These are phyloP conservation scores for Bellardia bayeri DNA, from an alignment of 2,888 invertebrate genomes.

Conservation along the genomic window DNA sequence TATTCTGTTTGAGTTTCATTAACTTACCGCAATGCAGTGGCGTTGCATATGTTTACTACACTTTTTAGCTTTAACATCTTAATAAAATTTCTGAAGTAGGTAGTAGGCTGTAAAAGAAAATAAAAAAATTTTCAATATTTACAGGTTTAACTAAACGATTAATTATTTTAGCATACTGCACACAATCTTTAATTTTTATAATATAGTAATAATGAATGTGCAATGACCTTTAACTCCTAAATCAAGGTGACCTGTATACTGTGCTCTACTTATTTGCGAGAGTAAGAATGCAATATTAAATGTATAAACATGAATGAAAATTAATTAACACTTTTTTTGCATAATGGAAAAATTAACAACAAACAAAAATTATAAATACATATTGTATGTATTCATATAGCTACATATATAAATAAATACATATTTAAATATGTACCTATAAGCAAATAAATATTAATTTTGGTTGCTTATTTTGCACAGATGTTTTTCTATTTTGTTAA, in stretches of 20 bases:
- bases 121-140: neutral
- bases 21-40: constrained; percentile 75
- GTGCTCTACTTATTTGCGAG: constrained; percentile 4
- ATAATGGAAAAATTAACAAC: constrained; percentile 1
- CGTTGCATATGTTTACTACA: constrained; percentile 69
- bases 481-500: constrained; percentile 44
- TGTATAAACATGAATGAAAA: no score
- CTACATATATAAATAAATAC: neutral
- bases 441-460: neutral
- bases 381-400: neutral
- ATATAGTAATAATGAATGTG: no score
- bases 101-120: constrained; percentile 53
- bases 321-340: no score
- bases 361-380: neutral
- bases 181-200: no score
- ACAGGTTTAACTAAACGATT: neutral
- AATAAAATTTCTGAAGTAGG: constrained; percentile 21
- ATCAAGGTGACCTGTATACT: constrained; percentile 55
- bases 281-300: no score
- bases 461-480: neutral
- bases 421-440: neutral
- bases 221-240: constrained; percentile 42
- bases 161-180: neutral
- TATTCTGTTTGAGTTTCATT: neutral
- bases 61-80: constrained; percentile 75